Percentiles rank a stretch among this genome's conserved stretches.
Conservation (phyloP, 2,797 vertebrate species). For the Leucoraja ocellata region DNA sequence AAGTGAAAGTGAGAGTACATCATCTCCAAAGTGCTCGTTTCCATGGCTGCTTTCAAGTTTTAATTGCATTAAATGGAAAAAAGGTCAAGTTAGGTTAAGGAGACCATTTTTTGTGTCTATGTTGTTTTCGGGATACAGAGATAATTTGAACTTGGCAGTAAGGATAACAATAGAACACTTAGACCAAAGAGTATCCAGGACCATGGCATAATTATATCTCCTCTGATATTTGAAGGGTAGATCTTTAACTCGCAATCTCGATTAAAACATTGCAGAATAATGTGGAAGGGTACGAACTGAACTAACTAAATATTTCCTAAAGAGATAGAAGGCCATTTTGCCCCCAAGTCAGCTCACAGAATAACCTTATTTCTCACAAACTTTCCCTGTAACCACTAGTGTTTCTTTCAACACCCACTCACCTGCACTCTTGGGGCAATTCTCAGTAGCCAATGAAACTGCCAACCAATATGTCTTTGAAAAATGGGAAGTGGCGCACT, state of each 20-base stretch:
- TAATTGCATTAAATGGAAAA: not conserved
- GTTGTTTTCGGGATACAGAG: not conserved
- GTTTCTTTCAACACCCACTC: no score
- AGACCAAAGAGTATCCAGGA: not conserved
- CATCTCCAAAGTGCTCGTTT: not conserved
- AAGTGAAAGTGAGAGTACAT: not conserved
- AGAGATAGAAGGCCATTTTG: no score
- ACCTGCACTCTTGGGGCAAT: no score
- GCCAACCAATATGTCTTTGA: no score
- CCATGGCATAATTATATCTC: not conserved
- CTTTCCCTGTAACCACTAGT: no score
- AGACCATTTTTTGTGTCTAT: not conserved
- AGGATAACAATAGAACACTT: not conserved
- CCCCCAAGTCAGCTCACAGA: no score
- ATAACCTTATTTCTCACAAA: no score
- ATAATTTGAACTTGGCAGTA: not conserved
- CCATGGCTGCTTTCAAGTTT: not conserved
- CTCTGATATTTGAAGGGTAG: not conserved
- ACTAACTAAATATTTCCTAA: not conserved
- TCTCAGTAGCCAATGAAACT: no score
- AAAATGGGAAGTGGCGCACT: no score
- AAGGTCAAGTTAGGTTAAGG: not conserved
- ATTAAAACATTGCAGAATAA: not conserved
- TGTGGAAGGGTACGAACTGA: not conserved
- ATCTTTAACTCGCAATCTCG: not conserved